Base-by-base conservation (phyloP, 2,113 vertebrate genomes). In the Bufo bufo region DNA sequence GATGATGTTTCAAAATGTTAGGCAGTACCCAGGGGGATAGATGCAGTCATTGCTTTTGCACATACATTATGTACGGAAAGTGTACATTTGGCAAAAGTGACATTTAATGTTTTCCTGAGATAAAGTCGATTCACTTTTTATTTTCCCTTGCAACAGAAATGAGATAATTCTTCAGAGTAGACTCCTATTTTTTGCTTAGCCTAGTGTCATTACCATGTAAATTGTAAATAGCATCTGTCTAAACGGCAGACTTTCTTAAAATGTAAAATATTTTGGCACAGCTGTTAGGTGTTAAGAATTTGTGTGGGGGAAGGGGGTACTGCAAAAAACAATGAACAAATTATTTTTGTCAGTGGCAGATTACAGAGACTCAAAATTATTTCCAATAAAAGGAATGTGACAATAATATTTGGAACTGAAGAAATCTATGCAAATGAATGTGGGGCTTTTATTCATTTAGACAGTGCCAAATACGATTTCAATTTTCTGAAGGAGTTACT, bases 81-180 rank as follows among this genome's bases (percentile, higher is more conserved):
- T 89, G 87, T 89, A 89, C 87, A 89, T 89, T 89, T 89, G 87
- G 87, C 82, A 89, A 89, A 84, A 89, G 87, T 89, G 87, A 89
- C 87, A 89, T 89, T 84, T 89, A 89, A 89, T 89, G 87, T 89
- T 89, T 89, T 89, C 59, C 49, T 78, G 87, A 88, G 80, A 88
- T 88, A 88, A 84, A 88, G 87, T 88, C 81, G 71, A 84, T 84
- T 84, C 84, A 61, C 87, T 89, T 89, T 89, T 89, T 84, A 89
- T 89, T 84, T 84, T 89, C 87, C 72, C 74, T 75, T 84, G 81
- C 81, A 83, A 89, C 61, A 77, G 87, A 89, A 77, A 84, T 84
- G 87, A 84, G 87, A 89, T 89, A 89, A 89, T 89, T 89, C 87
- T 89, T 89, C 65, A 89, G 87, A 89, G 82, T 89, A 84, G 84